Percentiles rank a stretch among this genome's conserved stretches.
phyloP scores from a whole-genome alignment of 1,140 invertebrate genomes.

The Atta cephalotes region DNA sequence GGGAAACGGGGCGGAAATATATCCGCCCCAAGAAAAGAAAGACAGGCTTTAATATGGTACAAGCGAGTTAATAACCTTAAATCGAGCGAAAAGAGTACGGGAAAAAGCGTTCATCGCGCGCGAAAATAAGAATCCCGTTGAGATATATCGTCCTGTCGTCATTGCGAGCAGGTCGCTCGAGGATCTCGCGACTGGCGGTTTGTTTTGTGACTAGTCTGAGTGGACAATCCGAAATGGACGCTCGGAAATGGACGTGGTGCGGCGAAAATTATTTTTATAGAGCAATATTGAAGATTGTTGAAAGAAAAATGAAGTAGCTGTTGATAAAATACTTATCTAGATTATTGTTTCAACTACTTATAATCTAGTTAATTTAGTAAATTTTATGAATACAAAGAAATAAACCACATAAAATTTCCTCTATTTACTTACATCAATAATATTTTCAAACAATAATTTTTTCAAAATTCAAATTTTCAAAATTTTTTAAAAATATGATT shows the following conservation, averaged over 20 bases:
- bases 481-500: no score
- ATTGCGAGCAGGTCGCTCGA: slow-evolving; percentile 45
- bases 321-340: background rate
- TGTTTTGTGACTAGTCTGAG: slow-evolving; percentile 44
- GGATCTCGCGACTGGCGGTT: slow-evolving; percentile 23
- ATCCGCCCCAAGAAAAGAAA: slow-evolving; percentile 8
- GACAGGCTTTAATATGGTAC: slow-evolving; percentile 36
- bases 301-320: background rate
- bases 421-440: no score
- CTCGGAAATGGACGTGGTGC: slow-evolving; percentile 35
- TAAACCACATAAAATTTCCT: no score
- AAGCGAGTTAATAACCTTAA: slow-evolving; percentile 57
- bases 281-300: slow-evolving; percentile 7
- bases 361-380: background rate
- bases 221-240: slow-evolving; percentile 36
- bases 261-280: slow-evolving; percentile 52
- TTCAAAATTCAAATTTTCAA: no score
- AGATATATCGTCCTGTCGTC: slow-evolving; percentile 44
- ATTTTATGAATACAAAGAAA: no score
- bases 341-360: background rate
- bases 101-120: slow-evolving; percentile 43
- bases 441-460: no score
- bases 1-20: slow-evolving; percentile 37
- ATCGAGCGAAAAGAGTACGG: background rate
- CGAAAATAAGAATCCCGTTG: background rate